phyloP scores from a whole-genome alignment of 2,888 invertebrate genomes.

The Ochropacha duplaris region DNA sequence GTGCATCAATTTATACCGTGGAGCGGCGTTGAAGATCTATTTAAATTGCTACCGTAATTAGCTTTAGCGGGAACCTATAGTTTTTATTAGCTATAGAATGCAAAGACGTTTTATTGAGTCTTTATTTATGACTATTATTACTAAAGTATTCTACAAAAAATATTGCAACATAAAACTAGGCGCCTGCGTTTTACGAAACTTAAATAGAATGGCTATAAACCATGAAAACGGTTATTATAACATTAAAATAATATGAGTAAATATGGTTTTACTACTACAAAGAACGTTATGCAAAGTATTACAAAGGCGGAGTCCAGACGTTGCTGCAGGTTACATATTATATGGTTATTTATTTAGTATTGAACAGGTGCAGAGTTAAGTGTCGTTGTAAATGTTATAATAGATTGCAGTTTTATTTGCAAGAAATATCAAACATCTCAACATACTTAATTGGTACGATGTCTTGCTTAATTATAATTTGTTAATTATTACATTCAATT shows the following conservation, averaged over 20 bases:
- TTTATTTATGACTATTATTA: slow-evolving; percentile 4
- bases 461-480: not conserved
- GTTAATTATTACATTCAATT: not conserved
- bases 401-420: not conserved
- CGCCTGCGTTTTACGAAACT: not conserved
- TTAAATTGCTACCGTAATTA: slow-evolving; percentile 49
- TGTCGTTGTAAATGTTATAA: not conserved
- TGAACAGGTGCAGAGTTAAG: not conserved
- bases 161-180: not conserved
- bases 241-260: not conserved
- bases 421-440: not conserved
- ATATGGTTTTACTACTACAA: not conserved
- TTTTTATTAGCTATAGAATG: slow-evolving; percentile 4
- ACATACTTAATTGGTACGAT: not conserved
- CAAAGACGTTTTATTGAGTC: not conserved
- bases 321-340: not conserved
- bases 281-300: not conserved
- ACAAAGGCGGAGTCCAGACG: not conserved
- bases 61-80: slow-evolving; percentile 31
- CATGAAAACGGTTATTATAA: not conserved
- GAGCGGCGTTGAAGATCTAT: slow-evolving; percentile 38
- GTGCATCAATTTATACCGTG: slow-evolving; percentile 53
- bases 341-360: not conserved
- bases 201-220: not conserved
- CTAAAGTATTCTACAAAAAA: not conserved